Evolutionary conservation across 1,140 invertebrate genomes (phyloP), one percentile per base, ranked within the genome.

Genomic region (Drosophila virilis): DNA sequence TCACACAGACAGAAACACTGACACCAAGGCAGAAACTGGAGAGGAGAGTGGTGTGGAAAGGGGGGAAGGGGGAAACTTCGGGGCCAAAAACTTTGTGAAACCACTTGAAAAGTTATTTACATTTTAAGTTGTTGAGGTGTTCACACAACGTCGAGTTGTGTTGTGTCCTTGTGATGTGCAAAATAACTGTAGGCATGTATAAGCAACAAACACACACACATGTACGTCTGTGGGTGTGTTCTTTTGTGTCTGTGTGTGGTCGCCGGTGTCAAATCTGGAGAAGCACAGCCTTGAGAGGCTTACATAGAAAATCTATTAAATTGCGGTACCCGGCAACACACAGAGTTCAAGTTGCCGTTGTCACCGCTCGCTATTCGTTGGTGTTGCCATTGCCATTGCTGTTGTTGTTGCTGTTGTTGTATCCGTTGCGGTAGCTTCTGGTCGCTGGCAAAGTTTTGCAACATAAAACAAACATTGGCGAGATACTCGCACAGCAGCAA

Each of bases 41-140:
- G 2, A 1, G 22, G 33, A 33, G 62, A 22, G 3, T 0, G 3
- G 22, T 17, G 38, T 57, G 45, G 50, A 74, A 70, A 84, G n/a
- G 17, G 17, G 17, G 17, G 1, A 17, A 17, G 33, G 38, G 62
- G 45, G 50, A 74, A 70, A 84, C 74, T 88, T 82, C 62, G 73
- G 79, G 77, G 59, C 80, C 74, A 66, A 83, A 88, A 88, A 89
- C 84, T 88, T 88, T 89, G 58, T 68, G 84, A 88, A 88, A 88
- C 84, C 80, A 89, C 84, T 88, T 88, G 83, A 88, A 88, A 88
- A 88, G 83, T 88, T 88, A 88, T 88, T 88, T 89, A 88, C 83
- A 88, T 88, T 88, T 88, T 88, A 88, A 88, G 83, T 88, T 88
- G 83, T 89, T 88, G 84, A 89, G 84, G 84, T 74, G 65, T 88